phyloP scores from a whole-genome alignment of 1,140 invertebrate species.

The Ceratoteleas bidentatus region DNA sequence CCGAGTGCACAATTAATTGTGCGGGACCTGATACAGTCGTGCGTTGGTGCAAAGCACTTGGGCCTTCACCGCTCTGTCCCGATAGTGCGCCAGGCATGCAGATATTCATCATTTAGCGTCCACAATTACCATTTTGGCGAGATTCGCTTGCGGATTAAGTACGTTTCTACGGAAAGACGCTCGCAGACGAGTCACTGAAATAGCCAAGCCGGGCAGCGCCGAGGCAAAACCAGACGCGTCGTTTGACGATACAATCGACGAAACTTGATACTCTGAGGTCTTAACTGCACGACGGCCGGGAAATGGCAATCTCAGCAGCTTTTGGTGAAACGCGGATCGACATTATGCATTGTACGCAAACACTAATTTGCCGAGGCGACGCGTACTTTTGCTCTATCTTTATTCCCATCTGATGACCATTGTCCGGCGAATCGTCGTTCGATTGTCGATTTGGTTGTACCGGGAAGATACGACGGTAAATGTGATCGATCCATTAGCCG shows the following conservation, averaged over 20 bases:
- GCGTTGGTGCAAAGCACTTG: constrained; percentile 46
- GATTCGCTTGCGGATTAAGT: constrained; percentile 65
- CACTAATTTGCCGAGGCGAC: constrained; percentile 43
- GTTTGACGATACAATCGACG: constrained; percentile 71
- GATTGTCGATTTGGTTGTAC: neutral
- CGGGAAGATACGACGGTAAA: neutral
- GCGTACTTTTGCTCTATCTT: constrained; percentile 26
- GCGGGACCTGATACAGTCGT: constrained; percentile 22
- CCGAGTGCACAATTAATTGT: constrained; percentile 41
- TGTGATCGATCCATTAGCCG: neutral
- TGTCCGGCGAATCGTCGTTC: constrained; percentile 16
- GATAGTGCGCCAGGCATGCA: constrained; percentile 47
- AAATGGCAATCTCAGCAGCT: too few species aligned
- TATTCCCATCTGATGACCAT: constrained; percentile 44
- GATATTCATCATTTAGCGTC: constrained; percentile 64
- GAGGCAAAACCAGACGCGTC: constrained; percentile 59
- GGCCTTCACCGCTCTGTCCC: constrained; percentile 37
- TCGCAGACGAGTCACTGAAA: constrained; percentile 64
- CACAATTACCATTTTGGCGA: constrained; percentile 64
- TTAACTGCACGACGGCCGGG: too few species aligned
- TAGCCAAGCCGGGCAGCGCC: constrained; percentile 51
- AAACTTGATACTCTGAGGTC: constrained; percentile 71
- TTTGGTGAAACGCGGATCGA: too few species aligned
- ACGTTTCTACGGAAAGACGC: constrained; percentile 47
- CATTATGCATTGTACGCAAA: constrained; percentile 35